A percentile compares a stretch with the other conserved stretches of the same genome.
Evolutionary conservation across 2,888 invertebrate species (phyloP).

Genomic region (Lithophane socia): DNA sequence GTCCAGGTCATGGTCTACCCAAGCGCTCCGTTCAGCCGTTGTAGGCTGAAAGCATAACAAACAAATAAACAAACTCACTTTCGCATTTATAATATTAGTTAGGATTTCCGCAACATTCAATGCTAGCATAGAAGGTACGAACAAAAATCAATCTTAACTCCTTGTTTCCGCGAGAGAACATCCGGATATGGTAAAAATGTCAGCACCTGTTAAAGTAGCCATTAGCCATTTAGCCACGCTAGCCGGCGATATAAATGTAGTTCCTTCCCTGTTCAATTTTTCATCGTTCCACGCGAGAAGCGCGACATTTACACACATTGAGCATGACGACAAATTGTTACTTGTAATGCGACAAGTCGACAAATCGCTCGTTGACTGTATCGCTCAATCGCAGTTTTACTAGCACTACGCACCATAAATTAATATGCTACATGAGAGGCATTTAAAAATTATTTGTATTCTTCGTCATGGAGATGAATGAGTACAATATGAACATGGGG

Average conservation of each 20-base stretch:
- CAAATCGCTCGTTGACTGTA: constrained; percentile 45
- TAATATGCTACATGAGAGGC: constrained; percentile 39
- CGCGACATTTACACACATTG: constrained; percentile 34
- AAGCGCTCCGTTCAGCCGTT: no score
- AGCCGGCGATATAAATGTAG: constrained; percentile 21
- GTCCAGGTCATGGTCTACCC: no score
- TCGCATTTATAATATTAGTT: no score
- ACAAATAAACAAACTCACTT: no score
- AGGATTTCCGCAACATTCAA: background rate
- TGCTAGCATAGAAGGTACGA: background rate
- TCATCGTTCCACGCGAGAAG: constrained; percentile 36
- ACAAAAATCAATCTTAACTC: background rate
- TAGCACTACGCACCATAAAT: constrained; percentile 38
- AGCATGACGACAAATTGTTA: constrained; percentile 27
- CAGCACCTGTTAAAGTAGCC: constrained; percentile 23
- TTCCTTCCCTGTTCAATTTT: constrained; percentile 36
- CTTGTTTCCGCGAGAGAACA: background rate
- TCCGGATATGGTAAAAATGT: constrained; percentile 3
- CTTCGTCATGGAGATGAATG: constrained; percentile 31
- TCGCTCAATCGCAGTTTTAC: constrained; percentile 55
- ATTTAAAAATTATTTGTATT: constrained; percentile 32
- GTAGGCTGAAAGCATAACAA: no score
- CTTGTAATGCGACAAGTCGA: constrained; percentile 39
- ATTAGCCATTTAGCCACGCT: constrained; percentile 31
- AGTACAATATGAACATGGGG: constrained; percentile 26